Evolutionary conservation across 1,140 invertebrate genomes (phyloP).

Genomic region (Colletes gigas): DNA sequence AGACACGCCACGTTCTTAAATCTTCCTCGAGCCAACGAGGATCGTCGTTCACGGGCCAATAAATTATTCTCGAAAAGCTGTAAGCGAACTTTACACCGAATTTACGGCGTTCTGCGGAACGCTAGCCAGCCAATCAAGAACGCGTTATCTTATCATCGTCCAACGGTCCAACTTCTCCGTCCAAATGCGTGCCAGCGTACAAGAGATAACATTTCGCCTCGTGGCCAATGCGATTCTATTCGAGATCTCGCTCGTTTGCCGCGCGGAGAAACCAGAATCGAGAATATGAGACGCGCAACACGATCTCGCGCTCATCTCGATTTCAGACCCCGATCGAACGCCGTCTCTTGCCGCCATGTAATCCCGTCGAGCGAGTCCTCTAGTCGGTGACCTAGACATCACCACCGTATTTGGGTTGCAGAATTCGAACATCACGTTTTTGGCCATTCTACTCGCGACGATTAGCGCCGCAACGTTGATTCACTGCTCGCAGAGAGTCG

Average conservation of each 20-base stretch:
- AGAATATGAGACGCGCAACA: constrained; percentile 57
- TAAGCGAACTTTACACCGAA: neutral
- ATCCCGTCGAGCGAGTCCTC: constrained; percentile 19
- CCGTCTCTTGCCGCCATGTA: constrained; percentile 3
- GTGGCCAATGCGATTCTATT: constrained; percentile 54
- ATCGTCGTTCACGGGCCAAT: no score
- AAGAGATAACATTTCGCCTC: constrained; percentile 66
- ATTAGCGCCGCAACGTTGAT: no score
- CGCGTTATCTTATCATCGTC: constrained; percentile 48
- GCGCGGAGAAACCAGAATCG: constrained; percentile 64
- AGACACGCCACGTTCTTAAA: no score
- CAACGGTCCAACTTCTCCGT: constrained; percentile 43
- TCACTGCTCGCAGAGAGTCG: no score
- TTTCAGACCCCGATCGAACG: constrained; percentile 40
- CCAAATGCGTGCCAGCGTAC: constrained; percentile 37
- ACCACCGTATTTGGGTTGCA: neutral
- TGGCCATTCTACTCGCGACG: neutral
- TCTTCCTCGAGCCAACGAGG: no score
- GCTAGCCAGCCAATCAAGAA: constrained; percentile 7
- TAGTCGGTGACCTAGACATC: constrained; percentile 21
- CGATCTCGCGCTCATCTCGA: constrained; percentile 63
- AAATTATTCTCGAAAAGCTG: no score
- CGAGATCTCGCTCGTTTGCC: constrained; percentile 57
- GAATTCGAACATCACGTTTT: neutral
- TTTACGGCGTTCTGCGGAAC: neutral